phyloP scores from a whole-genome alignment of 2,888 invertebrate genomes.

The Brachycybe producta region DNA sequence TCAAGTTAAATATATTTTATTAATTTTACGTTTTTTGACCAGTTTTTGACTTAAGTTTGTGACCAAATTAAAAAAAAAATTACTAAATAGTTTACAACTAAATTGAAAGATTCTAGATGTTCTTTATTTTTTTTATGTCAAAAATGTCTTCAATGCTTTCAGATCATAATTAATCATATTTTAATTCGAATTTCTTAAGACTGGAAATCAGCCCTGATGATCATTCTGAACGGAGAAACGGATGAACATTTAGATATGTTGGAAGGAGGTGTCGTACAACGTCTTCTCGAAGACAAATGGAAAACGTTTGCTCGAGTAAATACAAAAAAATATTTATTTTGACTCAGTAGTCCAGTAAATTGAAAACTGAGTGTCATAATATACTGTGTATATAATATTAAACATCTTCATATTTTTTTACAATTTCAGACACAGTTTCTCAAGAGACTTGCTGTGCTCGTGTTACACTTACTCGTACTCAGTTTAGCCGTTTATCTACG shows the following conservation, averaged over 20 bases:
- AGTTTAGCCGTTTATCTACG: slow-evolving; percentile 84
- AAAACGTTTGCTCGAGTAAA: slow-evolving; percentile 90
- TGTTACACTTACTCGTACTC: slow-evolving; percentile 72
- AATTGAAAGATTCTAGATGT: no score
- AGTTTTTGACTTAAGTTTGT: no score
- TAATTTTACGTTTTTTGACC: no score
- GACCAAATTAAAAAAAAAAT: no score
- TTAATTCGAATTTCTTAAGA: slow-evolving; percentile 46
- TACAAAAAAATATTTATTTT: slow-evolving; percentile 1
- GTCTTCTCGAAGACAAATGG: slow-evolving; percentile 96
- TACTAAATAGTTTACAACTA: no score
- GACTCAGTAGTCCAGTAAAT: background rate
- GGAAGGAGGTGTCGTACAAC: slow-evolving; percentile 94
- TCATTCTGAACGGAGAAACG: slow-evolving; percentile 92
- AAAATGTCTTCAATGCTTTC: no score
- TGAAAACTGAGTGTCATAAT: background rate
- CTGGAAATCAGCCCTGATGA: slow-evolving; percentile 96
- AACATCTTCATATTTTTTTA: slow-evolving; percentile 6
- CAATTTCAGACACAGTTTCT: slow-evolving; percentile 69
- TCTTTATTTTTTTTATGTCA: no score
- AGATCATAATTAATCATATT: no score
- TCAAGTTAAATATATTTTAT: no score
- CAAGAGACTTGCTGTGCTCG: slow-evolving; percentile 73
- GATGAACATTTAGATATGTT: slow-evolving; percentile 98
- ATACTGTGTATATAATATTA: no score